Base-by-base conservation (phyloP, 2,888 invertebrate genomes). In the Apamea epomidion region DNA sequence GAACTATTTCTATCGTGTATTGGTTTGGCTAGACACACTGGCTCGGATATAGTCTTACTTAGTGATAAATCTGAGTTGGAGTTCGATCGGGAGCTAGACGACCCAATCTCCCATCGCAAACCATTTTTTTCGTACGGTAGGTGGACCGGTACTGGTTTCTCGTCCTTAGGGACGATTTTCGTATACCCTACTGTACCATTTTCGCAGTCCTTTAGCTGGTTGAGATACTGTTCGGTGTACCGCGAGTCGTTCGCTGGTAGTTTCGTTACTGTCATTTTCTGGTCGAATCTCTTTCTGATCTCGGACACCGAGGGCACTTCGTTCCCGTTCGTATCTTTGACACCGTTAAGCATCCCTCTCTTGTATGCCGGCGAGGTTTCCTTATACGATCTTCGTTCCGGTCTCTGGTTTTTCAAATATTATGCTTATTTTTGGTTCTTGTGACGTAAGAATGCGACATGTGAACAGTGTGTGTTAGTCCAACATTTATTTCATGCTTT, bases 311-410 rank as follows among this genome's bases (percentile, higher is more conserved):
- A 97, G 6, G 97, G 97, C 82, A 97, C 95, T 87, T 97, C 97
- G 90, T 97, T 97, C 29, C 97, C 97, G 91, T 98, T 97, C 85
- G 96, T 97, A 91, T 98, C 97, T 88, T 97, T 97, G 71, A 94
- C 92, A 67, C 97, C 97, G 89, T 97, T 96, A 45, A 93, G 89
- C 94, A 95, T 94, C 75, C 95, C 91, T 91, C 96, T 96, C 92
- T 92, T 93, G 95, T 95, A 96, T 89, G 94, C 91, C 58, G 96
- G 95, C 32, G 96, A 95, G 75, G 90, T 93, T 85, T 96, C 97
- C 92, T 96, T 96, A 92, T 95, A 95, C 85, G 94, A 93, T 94
- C 96, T 93, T 91, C 96, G 93, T 93, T 97, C 97, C 48, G 95
- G 95, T 93, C 94, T 96, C 97, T 96, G 95, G 92, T 94, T 91